Percentiles rank a stretch among this genome's conserved stretches.
phyloP scores from a whole-genome alignment of 2,888 invertebrate species.

The Cotesia congregata region DNA sequence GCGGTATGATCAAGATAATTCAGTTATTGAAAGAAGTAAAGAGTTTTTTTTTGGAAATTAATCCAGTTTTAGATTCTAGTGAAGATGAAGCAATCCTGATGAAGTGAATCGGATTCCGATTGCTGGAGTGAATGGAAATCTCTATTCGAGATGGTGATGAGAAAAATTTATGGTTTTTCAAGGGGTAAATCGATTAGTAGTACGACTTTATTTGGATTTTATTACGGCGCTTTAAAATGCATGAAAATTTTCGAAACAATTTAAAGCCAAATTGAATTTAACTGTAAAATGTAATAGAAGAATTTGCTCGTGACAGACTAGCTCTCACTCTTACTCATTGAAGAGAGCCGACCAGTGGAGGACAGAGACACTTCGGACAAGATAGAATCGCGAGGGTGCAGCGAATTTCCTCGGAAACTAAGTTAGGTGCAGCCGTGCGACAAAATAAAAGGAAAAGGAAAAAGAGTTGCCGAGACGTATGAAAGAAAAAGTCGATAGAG shows the following conservation, averaged over 20 bases:
- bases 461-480: conserved; percentile 9
- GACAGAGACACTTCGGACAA: conserved; percentile 13
- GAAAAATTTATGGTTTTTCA: not conserved
- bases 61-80: too few relatives aligned
- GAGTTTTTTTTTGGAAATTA: too few relatives aligned
- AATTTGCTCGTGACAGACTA: conserved; percentile 22
- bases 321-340: not conserved
- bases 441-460: conserved; percentile 26
- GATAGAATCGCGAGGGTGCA: conserved; percentile 28
- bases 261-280: conserved; percentile 63
- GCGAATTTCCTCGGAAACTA: conserved; percentile 26
- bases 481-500: not conserved
- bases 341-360: conserved; percentile 17
- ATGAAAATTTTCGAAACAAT: conserved; percentile 42
- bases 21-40: too few relatives aligned
- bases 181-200: not conserved
- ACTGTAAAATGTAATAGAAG: conserved; percentile 36
- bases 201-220: not conserved
- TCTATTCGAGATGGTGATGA: not conserved
- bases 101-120: too few relatives aligned
- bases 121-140: not conserved
- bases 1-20: too few relatives aligned
- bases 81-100: too few relatives aligned
- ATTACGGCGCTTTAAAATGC: conserved; percentile 3
- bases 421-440: conserved; percentile 41